Percentiles rank a stretch among this genome's conserved stretches.
Evolutionary conservation across 2,888 invertebrate species (phyloP).

Genomic region (Ornithoptera priamus): DNA sequence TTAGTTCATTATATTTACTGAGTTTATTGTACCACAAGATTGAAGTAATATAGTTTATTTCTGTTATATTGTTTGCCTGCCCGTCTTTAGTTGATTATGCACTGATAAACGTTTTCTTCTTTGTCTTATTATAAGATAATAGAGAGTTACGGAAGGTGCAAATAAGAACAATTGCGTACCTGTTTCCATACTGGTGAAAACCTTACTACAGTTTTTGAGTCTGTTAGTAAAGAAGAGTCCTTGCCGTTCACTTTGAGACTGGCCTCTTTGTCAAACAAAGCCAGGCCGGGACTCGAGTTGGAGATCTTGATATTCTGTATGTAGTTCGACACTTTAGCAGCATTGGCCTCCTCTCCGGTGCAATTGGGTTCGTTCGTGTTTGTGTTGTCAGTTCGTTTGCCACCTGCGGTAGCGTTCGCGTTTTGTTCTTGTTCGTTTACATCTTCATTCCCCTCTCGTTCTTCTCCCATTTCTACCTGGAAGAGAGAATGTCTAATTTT

Average conservation of each 20-base stretch:
- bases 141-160: too few relatives aligned
- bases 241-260: slow-evolving; percentile 38
- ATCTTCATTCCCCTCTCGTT: slow-evolving; percentile 35
- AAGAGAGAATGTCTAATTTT: slow-evolving; percentile 15
- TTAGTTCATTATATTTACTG: too few relatives aligned
- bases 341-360: slow-evolving; percentile 10
- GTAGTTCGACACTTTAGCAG: slow-evolving; percentile 46
- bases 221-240: slow-evolving; percentile 52
- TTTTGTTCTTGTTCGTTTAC: slow-evolving; percentile 17
- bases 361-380: slow-evolving; percentile 8
- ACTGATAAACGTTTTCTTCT: too few relatives aligned
- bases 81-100: too few relatives aligned
- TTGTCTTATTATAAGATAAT: too few relatives aligned
- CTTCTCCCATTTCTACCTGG: slow-evolving; percentile 41
- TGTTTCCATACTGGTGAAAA: slow-evolving; percentile 75
- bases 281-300: slow-evolving; percentile 50
- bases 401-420: slow-evolving; percentile 4
- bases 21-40: too few relatives aligned
- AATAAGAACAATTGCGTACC: slow-evolving; percentile 43
- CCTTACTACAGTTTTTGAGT: slow-evolving; percentile 60
- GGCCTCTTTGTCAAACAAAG: slow-evolving; percentile 43
- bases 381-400: slow-evolving; percentile 5
- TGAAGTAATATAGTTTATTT: too few relatives aligned
- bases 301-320: slow-evolving; percentile 58
- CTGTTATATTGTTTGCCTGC: too few relatives aligned